These are phyloP conservation scores for Ranitomeya variabilis DNA, from an alignment of 2,113 vertebrate species.

Conservation along the genomic window DNA sequence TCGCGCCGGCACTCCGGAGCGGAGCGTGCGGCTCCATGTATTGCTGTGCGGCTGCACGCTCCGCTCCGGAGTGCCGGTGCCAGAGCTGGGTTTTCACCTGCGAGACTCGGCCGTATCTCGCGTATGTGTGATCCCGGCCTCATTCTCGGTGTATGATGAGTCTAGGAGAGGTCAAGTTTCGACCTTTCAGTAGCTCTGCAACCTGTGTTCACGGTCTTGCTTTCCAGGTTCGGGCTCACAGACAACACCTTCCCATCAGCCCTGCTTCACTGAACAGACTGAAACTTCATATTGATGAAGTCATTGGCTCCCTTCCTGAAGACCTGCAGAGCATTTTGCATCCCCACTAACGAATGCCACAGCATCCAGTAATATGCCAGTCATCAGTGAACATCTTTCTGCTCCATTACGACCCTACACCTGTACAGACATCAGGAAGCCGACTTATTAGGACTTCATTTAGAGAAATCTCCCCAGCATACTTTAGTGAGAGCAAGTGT, in stretches of 20 bases:
- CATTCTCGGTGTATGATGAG: background rate
- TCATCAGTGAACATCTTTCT: background rate
- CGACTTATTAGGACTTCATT: background rate
- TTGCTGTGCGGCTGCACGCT: no score
- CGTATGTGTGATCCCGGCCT: no score
- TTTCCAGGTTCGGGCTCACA: constrained; percentile 75
- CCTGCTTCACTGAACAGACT: constrained; percentile 75
- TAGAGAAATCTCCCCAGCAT: background rate
- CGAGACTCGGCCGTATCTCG: no score
- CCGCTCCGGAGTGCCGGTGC: no score
- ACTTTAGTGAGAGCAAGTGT: background rate
- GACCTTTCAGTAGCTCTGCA: background rate
- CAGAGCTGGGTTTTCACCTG: no score
- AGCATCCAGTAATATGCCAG: background rate
- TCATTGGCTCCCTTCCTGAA: constrained; percentile 78
- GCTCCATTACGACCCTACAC: background rate
- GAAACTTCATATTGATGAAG: constrained; percentile 68
- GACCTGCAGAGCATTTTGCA: constrained; percentile 83
- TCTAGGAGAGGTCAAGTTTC: background rate
- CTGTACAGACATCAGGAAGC: background rate
- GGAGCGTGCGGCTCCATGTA: no score
- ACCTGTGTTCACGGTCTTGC: background rate
- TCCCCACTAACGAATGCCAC: constrained; percentile 1
- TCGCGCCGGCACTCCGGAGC: no score
- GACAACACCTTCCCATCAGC: constrained; percentile 81